Evolutionary conservation across 2,888 invertebrate genomes (phyloP).

Genomic region (Epirrhoe tristata): DNA sequence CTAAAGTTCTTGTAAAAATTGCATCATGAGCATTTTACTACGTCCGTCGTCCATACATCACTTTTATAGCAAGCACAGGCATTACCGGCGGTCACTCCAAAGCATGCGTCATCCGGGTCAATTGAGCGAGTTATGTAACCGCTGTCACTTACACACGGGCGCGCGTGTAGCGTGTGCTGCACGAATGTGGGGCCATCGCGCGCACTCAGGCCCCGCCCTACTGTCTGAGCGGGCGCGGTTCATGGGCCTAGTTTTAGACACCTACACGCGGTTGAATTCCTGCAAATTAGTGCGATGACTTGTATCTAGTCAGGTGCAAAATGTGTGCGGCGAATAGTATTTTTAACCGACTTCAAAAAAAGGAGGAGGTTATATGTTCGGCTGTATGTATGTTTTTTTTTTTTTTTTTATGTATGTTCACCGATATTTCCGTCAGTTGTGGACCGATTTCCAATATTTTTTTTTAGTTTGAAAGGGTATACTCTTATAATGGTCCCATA

Average conservation of each 20-base stretch:
- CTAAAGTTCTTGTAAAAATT: not conserved
- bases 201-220: slow-evolving; percentile 28
- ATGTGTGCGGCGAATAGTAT: no score
- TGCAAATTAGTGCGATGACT: not conserved
- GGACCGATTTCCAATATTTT: no score
- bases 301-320: not conserved
- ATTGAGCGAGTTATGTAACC: slow-evolving; percentile 66
- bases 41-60: slow-evolving; percentile 13
- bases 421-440: no score
- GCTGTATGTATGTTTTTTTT: no score
- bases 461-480: no score
- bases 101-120: slow-evolving; percentile 68
- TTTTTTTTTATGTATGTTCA: no score
- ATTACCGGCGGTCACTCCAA: slow-evolving; percentile 41
- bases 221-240: slow-evolving; percentile 27
- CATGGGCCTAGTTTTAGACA: slow-evolving; percentile 38
- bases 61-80: slow-evolving; percentile 18
- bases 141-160: slow-evolving; percentile 49
- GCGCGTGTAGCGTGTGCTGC: slow-evolving; percentile 22
- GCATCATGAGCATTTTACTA: slow-evolving; percentile 8
- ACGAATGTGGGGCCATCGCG: slow-evolving; percentile 35
- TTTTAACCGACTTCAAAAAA: no score
- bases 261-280: slow-evolving; percentile 29
- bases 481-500: no score
- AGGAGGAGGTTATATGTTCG: no score